Base-by-base conservation (phyloP, 2,888 invertebrate genomes). In the Leucozona laternaria region DNA sequence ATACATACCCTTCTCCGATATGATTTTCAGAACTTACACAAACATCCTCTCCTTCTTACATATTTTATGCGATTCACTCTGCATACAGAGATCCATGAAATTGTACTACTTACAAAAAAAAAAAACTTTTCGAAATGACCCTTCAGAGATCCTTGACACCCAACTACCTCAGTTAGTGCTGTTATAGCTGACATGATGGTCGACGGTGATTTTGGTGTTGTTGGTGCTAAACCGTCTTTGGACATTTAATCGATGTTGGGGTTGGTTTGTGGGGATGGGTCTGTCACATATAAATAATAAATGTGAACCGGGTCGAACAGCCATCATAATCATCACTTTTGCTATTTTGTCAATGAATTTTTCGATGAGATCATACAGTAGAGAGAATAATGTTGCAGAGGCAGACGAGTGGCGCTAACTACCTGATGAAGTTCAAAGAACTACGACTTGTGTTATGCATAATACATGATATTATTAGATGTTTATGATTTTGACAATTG, bases 91-190 rank as follows among this genome's bases (percentile, higher is more conserved):
- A 48, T 22, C 20, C 4, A 48, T 22, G 25, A 50, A 50, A 25
- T n/a, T n/a, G n/a, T n/a, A n/a, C n/a, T n/a, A n/a, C n/a, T n/a
- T n/a, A n/a, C n/a, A n/a, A 11, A 22, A 20, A 50, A 22, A 17
- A 45, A 10, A 5, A 45, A n/a, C n/a, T n/a, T n/a, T 22, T 7
- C 13, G 13, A 50, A 25, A 28, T 28, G 15, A 55, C 53, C 53
- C 53, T 55, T 55, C n/a, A 55, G 10, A 55, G 53, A 55, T 55
- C 53, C 53, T 55, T 55, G 53, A 55, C 53, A 28, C n/a, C 53
- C 28, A 28, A 55, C 53, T 55, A n/a, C n/a, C 1, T 5, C 28
- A 25, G 15, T 53, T 25, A 25, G 28, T 28, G n/a, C 53, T 55
- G n/a, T n/a, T 55, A 55, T 55, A 28, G 28, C 7, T 55, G 4